Percentiles rank a stretch among this genome's conserved stretches.
These are phyloP conservation scores for Rhogogaster chlorosoma DNA, from an alignment of 2,888 invertebrate genomes.

Conservation along the genomic window DNA sequence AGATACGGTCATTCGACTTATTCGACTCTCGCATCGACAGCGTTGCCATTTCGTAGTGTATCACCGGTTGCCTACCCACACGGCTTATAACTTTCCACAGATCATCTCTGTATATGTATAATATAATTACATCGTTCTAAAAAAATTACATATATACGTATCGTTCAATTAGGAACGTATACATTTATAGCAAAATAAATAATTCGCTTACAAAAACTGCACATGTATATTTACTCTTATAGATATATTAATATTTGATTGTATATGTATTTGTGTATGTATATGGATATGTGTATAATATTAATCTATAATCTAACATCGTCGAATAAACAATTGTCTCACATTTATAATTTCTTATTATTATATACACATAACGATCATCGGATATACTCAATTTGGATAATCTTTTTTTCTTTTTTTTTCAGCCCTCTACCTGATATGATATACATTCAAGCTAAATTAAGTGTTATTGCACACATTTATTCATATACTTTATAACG, in stretches of 20 bases:
- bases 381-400: neutral
- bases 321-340: slow-evolving; percentile 21
- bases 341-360: neutral
- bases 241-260: neutral
- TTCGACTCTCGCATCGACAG: too few species aligned
- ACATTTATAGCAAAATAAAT: slow-evolving; percentile 45
- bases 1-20: too few species aligned
- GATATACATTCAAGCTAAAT: neutral
- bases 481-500: neutral
- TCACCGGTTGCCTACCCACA: too few species aligned
- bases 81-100: too few species aligned
- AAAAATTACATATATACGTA: neutral
- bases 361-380: neutral
- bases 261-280: neutral
- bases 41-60: too few species aligned
- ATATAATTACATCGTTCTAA: neutral
- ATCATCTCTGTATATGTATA: neutral
- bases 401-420: neutral
- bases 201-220: slow-evolving; percentile 36
- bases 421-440: neutral
- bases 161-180: neutral
- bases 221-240: slow-evolving; percentile 24
- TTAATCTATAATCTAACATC: neutral
- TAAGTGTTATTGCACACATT: neutral
- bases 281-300: neutral